These are phyloP conservation scores for Pangasius sanitwongsei DNA, from an alignment of 2,797 vertebrate genomes.

Conservation along the genomic window DNA sequence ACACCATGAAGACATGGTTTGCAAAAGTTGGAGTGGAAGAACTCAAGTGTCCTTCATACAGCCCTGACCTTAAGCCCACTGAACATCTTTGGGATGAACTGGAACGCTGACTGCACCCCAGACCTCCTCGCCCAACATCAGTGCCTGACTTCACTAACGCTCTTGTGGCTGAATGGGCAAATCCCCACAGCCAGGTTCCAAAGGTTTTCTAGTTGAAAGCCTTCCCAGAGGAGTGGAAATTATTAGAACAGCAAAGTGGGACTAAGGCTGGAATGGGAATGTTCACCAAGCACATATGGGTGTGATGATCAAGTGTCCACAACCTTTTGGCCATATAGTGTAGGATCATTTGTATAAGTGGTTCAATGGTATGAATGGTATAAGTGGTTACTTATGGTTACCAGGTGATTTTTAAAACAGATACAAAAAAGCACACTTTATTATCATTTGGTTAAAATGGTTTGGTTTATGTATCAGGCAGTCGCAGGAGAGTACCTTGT, in stretches of 20 bases:
- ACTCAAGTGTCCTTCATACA: neutral
- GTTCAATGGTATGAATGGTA: neutral
- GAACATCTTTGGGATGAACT: neutral
- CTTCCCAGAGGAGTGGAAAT: neutral
- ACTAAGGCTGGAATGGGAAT: neutral
- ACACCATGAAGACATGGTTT: neutral
- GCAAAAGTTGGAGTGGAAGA: neutral
- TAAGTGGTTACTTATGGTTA: neutral
- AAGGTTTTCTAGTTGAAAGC: neutral
- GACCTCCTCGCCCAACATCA: too few species aligned
- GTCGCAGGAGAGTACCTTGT: neutral
- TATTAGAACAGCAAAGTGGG: neutral
- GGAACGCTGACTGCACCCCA: too few species aligned
- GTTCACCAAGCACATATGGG: neutral
- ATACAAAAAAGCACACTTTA: neutral
- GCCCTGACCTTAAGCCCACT: neutral
- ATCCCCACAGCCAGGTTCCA: neutral
- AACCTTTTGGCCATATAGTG: neutral
- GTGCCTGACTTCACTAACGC: neutral
- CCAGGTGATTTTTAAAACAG: neutral
- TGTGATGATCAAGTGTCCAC: neutral
- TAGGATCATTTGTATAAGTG: neutral
- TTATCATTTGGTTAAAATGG: neutral
- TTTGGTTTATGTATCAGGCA: neutral
- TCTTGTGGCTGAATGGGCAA: neutral